phyloP scores from a whole-genome alignment of 2,888 invertebrate genomes.

The Drosophila merina region DNA sequence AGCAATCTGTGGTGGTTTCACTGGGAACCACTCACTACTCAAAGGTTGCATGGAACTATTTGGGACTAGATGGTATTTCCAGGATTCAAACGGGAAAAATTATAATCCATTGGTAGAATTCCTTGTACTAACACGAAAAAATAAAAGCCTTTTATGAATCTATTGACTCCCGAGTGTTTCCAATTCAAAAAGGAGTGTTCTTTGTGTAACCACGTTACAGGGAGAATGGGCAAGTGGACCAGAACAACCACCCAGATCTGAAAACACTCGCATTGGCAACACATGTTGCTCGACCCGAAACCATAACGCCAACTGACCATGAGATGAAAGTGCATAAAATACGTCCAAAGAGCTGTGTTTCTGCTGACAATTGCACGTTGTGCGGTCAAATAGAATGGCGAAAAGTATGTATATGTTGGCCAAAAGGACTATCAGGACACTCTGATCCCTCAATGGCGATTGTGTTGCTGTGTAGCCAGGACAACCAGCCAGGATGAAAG shows the following conservation, averaged over 20 bases:
- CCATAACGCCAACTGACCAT: constrained; percentile 77
- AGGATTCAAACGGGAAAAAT: constrained; percentile 1
- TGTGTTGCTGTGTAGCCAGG: constrained; percentile 13
- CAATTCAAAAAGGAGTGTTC: background rate
- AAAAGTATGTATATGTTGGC: constrained; percentile 14
- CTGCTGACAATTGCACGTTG: constrained; percentile 73
- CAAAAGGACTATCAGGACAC: constrained; percentile 1
- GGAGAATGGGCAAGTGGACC: background rate
- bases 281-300: constrained; percentile 58
- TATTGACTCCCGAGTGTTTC: background rate
- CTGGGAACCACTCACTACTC: background rate
- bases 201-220: background rate
- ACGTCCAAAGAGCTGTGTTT: constrained; percentile 58
- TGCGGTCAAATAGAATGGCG: constrained; percentile 68
- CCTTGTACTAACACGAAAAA: background rate
- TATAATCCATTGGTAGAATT: background rate
- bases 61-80: background rate
- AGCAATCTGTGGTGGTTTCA: constrained; percentile 30
- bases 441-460: constrained; percentile 17
- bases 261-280: constrained; percentile 54
- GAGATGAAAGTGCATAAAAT: constrained; percentile 77
- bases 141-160: background rate
- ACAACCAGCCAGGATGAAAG: constrained; percentile 16
- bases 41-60: background rate
- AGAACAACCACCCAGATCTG: background rate